These are phyloP conservation scores for Lissocephala sabroskyi DNA, from an alignment of 2,888 invertebrate species.

Conservation along the genomic window DNA sequence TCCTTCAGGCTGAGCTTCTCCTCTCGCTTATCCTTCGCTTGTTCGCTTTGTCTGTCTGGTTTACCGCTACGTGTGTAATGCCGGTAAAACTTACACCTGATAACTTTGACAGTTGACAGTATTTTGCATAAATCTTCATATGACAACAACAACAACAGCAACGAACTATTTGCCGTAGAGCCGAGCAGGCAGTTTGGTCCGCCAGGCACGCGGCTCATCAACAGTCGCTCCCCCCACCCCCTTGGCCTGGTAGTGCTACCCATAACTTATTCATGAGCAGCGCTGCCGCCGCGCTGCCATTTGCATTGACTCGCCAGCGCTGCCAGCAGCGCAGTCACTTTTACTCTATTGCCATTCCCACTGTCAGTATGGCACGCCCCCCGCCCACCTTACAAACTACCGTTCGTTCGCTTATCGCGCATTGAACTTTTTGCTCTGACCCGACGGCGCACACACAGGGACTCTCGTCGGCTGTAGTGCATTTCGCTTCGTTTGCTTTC, in stretches of 20 bases:
- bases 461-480: conserved; percentile 16
- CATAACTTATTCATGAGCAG: no score
- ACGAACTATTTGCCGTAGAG: background rate
- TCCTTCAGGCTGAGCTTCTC: background rate
- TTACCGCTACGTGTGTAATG: background rate
- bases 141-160: conserved; percentile 2
- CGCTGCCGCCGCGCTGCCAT: no score
- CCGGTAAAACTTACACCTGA: conserved; percentile 1
- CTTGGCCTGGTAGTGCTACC: no score
- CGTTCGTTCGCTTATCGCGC: conserved; percentile 50
- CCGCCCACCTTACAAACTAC: no score
- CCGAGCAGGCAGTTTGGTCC: background rate
- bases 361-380: no score
- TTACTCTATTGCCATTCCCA: background rate
- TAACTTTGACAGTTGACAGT: conserved; percentile 5
- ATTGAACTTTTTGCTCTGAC: conserved; percentile 36
- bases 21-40: background rate
- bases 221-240: background rate
- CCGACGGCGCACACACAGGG: conserved; percentile 20
- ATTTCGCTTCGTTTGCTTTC: conserved; percentile 14
- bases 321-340: background rate
- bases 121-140: conserved; percentile 3
- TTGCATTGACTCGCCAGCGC: no score
- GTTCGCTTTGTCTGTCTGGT: background rate
- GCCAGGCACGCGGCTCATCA: background rate